Evolutionary conservation across 2,888 invertebrate genomes (phyloP).

Genomic region (Dioctria linearis): DNA sequence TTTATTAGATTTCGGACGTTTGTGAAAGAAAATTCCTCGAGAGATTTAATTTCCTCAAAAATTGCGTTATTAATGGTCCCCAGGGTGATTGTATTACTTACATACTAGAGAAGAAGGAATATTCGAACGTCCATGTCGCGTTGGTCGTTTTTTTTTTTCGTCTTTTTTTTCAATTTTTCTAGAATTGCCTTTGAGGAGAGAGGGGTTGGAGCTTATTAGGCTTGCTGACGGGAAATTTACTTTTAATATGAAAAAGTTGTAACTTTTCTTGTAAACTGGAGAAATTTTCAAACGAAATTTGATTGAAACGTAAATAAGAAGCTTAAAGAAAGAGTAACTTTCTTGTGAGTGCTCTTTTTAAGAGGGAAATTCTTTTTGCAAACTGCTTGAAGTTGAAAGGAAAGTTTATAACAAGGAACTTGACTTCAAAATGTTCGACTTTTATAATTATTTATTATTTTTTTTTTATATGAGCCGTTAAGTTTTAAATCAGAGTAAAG

Average conservation of each 20-base stretch:
- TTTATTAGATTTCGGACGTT: constrained; percentile 48
- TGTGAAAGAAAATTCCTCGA: constrained; percentile 37
- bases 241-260: background rate
- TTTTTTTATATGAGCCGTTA: no score
- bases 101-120: background rate
- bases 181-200: no score
- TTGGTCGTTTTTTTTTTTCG: background rate
- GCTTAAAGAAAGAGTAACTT: no score
- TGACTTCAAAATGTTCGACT: no score
- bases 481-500: no score
- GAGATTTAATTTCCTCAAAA: constrained; percentile 51
- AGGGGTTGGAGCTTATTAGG: background rate
- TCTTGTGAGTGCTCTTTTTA: no score
- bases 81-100: constrained; percentile 29
- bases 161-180: background rate
- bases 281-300: no score
- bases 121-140: constrained; percentile 1
- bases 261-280: background rate
- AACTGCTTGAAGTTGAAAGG: no score
- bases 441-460: no score
- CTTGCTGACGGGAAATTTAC: background rate
- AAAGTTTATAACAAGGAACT: no score
- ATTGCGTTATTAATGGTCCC: constrained; percentile 47
- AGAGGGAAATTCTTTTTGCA: no score
- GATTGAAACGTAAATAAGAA: no score